Base-by-base conservation (phyloP, 2,888 invertebrate genomes). In the Strigamia transsilvanica region DNA sequence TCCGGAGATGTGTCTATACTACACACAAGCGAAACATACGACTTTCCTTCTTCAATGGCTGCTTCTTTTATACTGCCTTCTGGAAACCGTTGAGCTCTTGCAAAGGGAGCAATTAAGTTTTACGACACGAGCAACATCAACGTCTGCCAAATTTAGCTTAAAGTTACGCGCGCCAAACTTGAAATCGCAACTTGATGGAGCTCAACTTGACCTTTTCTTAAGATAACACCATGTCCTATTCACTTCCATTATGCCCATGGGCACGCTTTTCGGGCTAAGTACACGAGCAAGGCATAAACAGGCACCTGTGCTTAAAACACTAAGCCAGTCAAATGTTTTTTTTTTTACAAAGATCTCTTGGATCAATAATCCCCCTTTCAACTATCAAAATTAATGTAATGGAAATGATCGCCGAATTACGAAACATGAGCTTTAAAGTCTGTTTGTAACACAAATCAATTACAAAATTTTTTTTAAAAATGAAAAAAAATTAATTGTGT, bases 91-190 rank as follows among this genome's bases (percentile, higher is more conserved):
- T 32, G 32, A 73, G 73, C 32, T 73, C 73, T 32, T 73, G 73
- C 73, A 73, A 73, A 73, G 32, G 73, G 73, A 32, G 73, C 73
- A 73, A 73, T 73, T 73, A 73, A 73, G 73, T 73, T 73, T 73
- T 73, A 73, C 73, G 73, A 73, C 32, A 15, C 73, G 73, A 10
- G 27, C 32, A 73, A 32, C 27, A 73, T 73, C 73, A 73, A 73
- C 21, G 61, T 32, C 73, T 27, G 73, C 32, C 13, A 32, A 73
- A 73, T 27, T 73, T 73, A 73, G 73, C 32, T 73, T 73, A 73
- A 73, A 73, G 73, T 73, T 73, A 73, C 73, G 73, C 73, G 27
- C 73, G 73, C 73, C 32, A 73, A 73, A 73, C 73, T 73, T 73
- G 73, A 73, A 73, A 73, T 73, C 73, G 73, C 73, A 27, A 27